Evolutionary conservation across 2,888 invertebrate genomes (phyloP).

Genomic region (Andricus quercusramuli): DNA sequence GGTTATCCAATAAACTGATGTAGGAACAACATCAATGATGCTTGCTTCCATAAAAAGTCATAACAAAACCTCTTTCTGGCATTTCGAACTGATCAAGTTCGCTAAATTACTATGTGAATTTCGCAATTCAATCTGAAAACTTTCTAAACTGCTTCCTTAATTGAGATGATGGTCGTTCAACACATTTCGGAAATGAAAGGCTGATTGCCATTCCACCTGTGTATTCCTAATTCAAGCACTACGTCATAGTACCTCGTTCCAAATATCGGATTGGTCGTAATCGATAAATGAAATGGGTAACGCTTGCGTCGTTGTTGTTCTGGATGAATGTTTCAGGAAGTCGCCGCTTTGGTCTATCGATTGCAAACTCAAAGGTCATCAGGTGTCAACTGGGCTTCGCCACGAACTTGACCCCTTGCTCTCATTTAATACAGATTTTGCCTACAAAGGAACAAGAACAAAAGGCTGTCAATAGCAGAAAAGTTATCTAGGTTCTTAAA

Average conservation of each 20-base stretch:
- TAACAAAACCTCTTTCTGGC: constrained; percentile 1
- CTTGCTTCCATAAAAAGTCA: constrained; percentile 8
- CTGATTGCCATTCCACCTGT: constrained; percentile 46
- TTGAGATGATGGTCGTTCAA: constrained; percentile 22
- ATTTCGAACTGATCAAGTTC: constrained; percentile 4
- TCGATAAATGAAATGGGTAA: constrained; percentile 26
- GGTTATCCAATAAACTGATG: not conserved
- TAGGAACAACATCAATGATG: not conserved
- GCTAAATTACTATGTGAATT: constrained; percentile 9
- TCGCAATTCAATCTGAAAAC: constrained; percentile 9
- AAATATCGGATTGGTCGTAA: constrained; percentile 20
- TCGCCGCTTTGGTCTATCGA: constrained; percentile 30
- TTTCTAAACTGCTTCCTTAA: constrained; percentile 14
- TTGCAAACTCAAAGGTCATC: not conserved
- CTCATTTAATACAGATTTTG: constrained; percentile 9
- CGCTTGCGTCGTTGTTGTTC: not conserved
- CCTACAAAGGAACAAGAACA: not conserved
- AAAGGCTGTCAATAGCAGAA: not conserved
- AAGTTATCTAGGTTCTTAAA: not conserved
- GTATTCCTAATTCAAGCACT: constrained; percentile 1
- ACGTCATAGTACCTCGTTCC: constrained; percentile 25
- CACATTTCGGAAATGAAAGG: constrained; percentile 54
- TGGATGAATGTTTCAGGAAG: constrained; percentile 27
- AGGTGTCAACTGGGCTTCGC: constrained; percentile 14
- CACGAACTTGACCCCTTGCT: constrained; percentile 37